Evolutionary conservation across 2,797 vertebrate species (phyloP).

Genomic region (Clarias fuscus): DNA sequence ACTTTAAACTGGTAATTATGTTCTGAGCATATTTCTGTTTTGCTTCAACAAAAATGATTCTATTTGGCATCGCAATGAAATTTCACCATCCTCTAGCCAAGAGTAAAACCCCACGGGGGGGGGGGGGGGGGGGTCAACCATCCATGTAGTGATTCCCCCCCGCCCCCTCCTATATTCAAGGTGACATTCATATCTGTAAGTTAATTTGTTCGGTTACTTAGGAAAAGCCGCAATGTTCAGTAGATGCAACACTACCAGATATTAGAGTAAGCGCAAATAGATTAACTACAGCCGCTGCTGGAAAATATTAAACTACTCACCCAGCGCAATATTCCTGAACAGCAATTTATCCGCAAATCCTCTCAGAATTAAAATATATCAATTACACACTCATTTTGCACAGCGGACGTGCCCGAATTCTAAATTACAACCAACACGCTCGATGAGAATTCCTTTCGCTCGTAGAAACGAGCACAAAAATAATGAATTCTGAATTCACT

Average conservation of each 20-base stretch:
- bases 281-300: slow-evolving; percentile 18
- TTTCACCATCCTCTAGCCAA: background rate
- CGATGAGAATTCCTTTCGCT: background rate
- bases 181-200: slow-evolving; percentile 24
- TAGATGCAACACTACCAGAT: slow-evolving; percentile 11
- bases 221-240: slow-evolving; percentile 20
- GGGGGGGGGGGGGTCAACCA: background rate
- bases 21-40: background rate
- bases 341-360: slow-evolving; percentile 5
- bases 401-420: slow-evolving; percentile 11
- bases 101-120: background rate
- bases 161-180: background rate
- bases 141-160: background rate
- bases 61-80: background rate
- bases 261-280: background rate
- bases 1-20: background rate
- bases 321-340: slow-evolving; percentile 8
- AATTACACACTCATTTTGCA: slow-evolving; percentile 16
- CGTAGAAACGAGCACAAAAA: slow-evolving; percentile 8
- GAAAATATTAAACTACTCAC: slow-evolving; percentile 27
- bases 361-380: slow-evolving; percentile 32
- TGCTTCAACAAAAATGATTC: background rate
- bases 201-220: slow-evolving; percentile 27
- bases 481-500: background rate
- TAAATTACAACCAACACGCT: slow-evolving; percentile 13